Evolutionary conservation across 1,140 invertebrate species (phyloP).

Genomic region (Drosophila pseudoananassae): DNA sequence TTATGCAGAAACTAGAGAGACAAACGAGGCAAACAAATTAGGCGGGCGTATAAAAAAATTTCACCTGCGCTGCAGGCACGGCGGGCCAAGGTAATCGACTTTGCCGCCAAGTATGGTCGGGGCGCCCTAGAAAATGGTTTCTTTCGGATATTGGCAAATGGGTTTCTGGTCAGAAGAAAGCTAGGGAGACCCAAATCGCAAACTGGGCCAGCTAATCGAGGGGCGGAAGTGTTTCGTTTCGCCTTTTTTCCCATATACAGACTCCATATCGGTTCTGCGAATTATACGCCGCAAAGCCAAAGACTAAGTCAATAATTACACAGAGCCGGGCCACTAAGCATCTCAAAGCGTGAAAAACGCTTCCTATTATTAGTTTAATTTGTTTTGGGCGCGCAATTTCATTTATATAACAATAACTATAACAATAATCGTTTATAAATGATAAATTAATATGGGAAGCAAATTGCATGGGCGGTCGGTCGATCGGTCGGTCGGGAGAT

Average conservation of each 20-base stretch:
- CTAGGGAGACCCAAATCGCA: constrained; percentile 25
- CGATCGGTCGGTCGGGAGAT: constrained; percentile 34
- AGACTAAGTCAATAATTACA: constrained; percentile 74
- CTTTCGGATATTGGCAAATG: constrained; percentile 28
- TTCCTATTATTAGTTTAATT: constrained; percentile 82
- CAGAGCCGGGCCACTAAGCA: constrained; percentile 31
- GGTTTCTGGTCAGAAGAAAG: constrained; percentile 51
- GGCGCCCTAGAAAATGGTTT: constrained; percentile 64
- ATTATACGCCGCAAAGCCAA: constrained; percentile 42
- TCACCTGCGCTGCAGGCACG: constrained; percentile 59
- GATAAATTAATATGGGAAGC: constrained; percentile 82
- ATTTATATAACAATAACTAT: constrained; percentile 82
- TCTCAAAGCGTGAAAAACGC: constrained; percentile 72
- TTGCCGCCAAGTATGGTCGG: constrained; percentile 48
- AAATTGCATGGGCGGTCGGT: constrained; percentile 77
- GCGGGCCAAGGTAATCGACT: constrained; percentile 68
- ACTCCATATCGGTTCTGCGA: constrained; percentile 40
- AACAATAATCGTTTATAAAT: constrained; percentile 82
- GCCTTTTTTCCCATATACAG: not conserved
- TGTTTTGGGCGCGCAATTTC: constrained; percentile 80
- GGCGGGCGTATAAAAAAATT: constrained; percentile 64
- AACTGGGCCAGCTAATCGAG: constrained; percentile 49
- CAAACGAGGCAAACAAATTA: constrained; percentile 52
- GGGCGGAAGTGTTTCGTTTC: constrained; percentile 50
- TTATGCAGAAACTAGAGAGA: constrained; percentile 56